Evolutionary conservation across 2,113 vertebrate species (phyloP).

Genomic region (Enhydra lutris): DNA sequence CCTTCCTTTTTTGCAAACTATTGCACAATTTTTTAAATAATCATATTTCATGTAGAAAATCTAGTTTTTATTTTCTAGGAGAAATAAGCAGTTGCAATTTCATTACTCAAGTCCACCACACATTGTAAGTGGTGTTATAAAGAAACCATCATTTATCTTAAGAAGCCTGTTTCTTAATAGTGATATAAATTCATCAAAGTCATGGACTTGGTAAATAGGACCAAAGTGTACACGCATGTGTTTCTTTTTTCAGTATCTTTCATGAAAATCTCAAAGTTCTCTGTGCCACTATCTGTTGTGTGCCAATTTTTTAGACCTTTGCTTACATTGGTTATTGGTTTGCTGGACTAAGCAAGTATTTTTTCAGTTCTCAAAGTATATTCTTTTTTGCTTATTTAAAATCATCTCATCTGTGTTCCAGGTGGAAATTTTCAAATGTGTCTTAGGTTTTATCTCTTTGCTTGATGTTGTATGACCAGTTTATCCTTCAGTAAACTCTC

Average conservation of each 20-base stretch:
- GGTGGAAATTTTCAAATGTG: background rate
- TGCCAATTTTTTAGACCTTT: background rate
- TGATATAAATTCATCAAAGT: background rate
- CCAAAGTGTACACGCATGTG: background rate
- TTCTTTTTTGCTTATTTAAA: background rate
- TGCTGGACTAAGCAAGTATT: background rate
- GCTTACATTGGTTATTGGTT: background rate
- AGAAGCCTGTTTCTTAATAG: background rate
- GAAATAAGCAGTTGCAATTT: background rate
- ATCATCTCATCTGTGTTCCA: background rate
- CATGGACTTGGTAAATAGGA: background rate
- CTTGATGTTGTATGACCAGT: background rate
- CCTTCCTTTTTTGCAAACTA: background rate
- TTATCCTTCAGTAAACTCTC: background rate
- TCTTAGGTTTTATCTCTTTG: background rate
- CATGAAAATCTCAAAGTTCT: background rate
- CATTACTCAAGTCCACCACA: background rate
- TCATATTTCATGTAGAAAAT: background rate
- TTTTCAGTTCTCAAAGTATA: background rate
- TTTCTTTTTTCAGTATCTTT: background rate
- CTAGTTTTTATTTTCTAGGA: background rate
- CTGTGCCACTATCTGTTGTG: fast-evolving
- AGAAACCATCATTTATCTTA: background rate
- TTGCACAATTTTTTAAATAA: background rate
- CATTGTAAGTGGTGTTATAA: background rate